Conservation (phyloP, 2,888 invertebrate genomes). For the Phrixothrix hirtus region DNA sequence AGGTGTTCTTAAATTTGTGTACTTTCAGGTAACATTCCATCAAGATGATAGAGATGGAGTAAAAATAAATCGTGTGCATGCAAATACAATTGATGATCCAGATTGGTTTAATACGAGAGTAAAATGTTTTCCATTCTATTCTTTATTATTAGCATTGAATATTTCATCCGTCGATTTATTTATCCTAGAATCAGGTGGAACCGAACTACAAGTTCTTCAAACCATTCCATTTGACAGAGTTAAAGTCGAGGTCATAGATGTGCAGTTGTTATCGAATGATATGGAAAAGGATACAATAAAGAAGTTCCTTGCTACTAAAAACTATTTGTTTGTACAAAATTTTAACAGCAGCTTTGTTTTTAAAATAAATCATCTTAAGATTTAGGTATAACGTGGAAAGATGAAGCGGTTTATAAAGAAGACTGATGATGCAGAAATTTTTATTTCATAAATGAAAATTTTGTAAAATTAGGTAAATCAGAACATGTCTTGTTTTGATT, state of each 20-base stretch:
- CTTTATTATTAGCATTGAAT: slow-evolving; percentile 77
- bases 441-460: neutral
- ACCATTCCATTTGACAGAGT: slow-evolving; percentile 63
- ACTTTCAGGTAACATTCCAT: slow-evolving; percentile 56
- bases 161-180: slow-evolving; percentile 70
- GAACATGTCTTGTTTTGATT: too few species aligned
- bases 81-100: slow-evolving; percentile 61
- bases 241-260: slow-evolving; percentile 55
- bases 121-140: slow-evolving; percentile 83
- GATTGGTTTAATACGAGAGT: slow-evolving; percentile 72
- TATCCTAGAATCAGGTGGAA: slow-evolving; percentile 65
- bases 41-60: slow-evolving; percentile 57
- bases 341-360: slow-evolving; percentile 52
- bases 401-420: neutral
- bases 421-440: neutral
- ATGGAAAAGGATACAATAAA: slow-evolving; percentile 50
- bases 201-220: slow-evolving; percentile 60
- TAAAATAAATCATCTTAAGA: slow-evolving; percentile 43
- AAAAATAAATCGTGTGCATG: slow-evolving; percentile 57
- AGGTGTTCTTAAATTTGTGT: too few species aligned
- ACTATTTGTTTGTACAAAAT: slow-evolving; percentile 50
- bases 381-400: slow-evolving; percentile 22
- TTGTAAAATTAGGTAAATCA: too few species aligned
- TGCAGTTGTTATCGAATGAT: slow-evolving; percentile 49
- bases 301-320: slow-evolving; percentile 51